Evolutionary conservation across 2,113 vertebrate genomes (phyloP).

Genomic region (Eurypyga helias): DNA sequence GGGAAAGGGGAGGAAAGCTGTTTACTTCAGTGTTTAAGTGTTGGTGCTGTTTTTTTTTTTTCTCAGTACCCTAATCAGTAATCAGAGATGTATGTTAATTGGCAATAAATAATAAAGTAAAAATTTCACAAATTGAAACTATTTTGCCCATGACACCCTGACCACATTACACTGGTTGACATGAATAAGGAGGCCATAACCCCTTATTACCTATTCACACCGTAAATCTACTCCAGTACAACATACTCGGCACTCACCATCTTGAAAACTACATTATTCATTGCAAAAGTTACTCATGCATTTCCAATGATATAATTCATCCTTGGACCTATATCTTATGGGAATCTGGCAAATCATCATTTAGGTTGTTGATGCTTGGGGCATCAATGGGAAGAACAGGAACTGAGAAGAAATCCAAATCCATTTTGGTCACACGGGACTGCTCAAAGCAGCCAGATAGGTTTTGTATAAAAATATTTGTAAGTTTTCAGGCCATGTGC

Average conservation of each 20-base stretch:
- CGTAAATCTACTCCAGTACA: not conserved
- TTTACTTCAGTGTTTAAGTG: not conserved
- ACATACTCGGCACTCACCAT: not conserved
- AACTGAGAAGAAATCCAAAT: not conserved
- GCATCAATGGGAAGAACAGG: not conserved
- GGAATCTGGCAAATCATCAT: not conserved
- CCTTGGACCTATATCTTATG: not conserved
- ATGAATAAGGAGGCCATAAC: not conserved
- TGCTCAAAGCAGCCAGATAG: not conserved
- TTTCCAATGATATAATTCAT: not conserved
- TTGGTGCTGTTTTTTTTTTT: not conserved
- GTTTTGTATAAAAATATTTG: not conserved
- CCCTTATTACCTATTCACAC: not conserved
- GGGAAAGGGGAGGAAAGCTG: not conserved
- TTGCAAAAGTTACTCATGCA: not conserved
- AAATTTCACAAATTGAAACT: not conserved
- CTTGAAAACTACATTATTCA: slow-evolving; percentile 16
- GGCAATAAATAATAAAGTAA: not conserved
- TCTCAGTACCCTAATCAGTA: not conserved
- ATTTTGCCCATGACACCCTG: not conserved
- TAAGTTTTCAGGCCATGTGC: not conserved
- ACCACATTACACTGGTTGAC: not conserved
- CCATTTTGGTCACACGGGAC: not conserved
- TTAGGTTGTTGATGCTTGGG: not conserved
- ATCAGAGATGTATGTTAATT: not conserved